Evolutionary conservation across 2,888 invertebrate species (phyloP), one percentile per base, ranked within the genome.

Genomic region (Lasioglossum marginatum): DNA sequence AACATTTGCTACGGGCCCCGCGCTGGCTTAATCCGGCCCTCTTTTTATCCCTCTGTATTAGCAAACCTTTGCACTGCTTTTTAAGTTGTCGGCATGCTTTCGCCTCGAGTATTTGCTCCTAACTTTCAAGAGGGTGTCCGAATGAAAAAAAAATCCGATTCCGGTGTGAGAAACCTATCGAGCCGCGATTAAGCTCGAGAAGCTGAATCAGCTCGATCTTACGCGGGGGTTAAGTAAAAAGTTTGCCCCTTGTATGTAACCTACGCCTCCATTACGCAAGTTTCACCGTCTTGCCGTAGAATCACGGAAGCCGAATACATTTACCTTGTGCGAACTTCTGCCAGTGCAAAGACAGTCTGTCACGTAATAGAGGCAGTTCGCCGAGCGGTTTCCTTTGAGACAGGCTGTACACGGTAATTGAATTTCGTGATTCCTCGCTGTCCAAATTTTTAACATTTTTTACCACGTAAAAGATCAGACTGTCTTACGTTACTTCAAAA

Each of bases 171-270:
- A 16, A 48, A 63, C 37, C 34, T n/a, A 43, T 77, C 40, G 43
- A 10, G 10, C 31, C 37, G 52, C 57, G 73, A 77, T 77, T 63
- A 45, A 45, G 52, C 37, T 57, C 40, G 68, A 37, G 52, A 63
- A 57, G 77, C 16, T 76, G 79, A 79, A 72, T 52, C 71, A 40
- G 52, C 68, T 31, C n/a, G 43, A 60, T 52, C 66, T 80, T 76
- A 72, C 60, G 40, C 40, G 16, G 5, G 34, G 68, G 48, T 81
- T 87, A 83, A 87, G 87, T 89, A 81, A 87, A 89, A 89, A 89
- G 89, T 89, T 89, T 66, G 52, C 63, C 43, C 48, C 31, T 66
- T 79, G 79, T 70, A 77, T 71, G 77, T 72, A 79, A 79, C 68
- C 60, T 75, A 76, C 76, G 71, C 66, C 48, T 63, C 77, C 76